A percentile compares a stretch with the other conserved stretches of the same genome.
phyloP scores from a whole-genome alignment of 2,113 vertebrate genomes.

The Sinocyclocheilus maitianheensis region DNA sequence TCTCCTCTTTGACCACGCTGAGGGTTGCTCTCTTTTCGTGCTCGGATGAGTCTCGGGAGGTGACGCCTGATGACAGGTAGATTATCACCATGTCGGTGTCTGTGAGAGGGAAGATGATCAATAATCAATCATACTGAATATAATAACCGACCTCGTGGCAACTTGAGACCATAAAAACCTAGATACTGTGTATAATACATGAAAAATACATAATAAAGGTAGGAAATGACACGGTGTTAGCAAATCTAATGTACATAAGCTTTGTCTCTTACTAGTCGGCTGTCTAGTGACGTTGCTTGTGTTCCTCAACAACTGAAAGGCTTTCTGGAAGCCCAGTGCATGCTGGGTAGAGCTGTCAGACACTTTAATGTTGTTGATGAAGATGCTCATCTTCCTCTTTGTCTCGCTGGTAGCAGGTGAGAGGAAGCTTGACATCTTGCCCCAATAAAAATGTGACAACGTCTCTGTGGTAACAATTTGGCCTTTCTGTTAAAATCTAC shows the following conservation, averaged over 20 bases:
- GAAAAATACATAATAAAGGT: background rate
- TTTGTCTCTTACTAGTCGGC: slow-evolving; percentile 82
- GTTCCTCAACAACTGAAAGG: slow-evolving; percentile 92
- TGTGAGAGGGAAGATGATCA: slow-evolving; percentile 52
- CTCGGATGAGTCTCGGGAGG: slow-evolving; percentile 87
- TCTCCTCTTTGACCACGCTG: slow-evolving; percentile 91
- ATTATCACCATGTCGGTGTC: slow-evolving; percentile 95
- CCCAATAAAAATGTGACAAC: no score
- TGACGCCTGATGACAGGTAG: slow-evolving; percentile 94
- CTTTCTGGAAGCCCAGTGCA: slow-evolving; percentile 90
- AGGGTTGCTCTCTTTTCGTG: slow-evolving; percentile 93
- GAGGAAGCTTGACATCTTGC: slow-evolving; percentile 76
- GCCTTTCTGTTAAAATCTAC: no score
- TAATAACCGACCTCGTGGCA: background rate
- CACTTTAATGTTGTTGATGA: slow-evolving; percentile 86
- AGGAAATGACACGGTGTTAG: no score
- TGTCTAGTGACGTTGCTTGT: slow-evolving; percentile 86
- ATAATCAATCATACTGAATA: background rate
- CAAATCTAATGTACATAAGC: background rate
- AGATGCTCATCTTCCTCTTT: slow-evolving; percentile 96
- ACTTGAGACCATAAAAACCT: no score
- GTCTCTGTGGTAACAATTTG: no score
- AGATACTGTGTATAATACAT: no score
- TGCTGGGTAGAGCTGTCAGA: slow-evolving; percentile 91
- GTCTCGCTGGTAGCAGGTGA: slow-evolving; percentile 96